Evolutionary conservation across 2,797 vertebrate species (phyloP).

Genomic region (Tolypeutes matacus): DNA sequence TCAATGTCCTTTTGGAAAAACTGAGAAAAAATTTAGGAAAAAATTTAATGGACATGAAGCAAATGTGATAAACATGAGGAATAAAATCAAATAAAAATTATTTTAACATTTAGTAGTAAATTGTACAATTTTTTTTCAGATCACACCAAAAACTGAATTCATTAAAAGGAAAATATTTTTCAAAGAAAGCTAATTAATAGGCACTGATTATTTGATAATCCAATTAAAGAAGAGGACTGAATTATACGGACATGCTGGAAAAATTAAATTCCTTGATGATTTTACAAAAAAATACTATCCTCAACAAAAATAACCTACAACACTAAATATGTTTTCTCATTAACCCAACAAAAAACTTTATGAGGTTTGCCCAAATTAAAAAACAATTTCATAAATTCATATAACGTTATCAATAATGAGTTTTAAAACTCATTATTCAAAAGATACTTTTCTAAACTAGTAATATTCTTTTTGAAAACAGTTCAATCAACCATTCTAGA

Average conservation of each 20-base stretch:
- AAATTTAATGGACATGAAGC: neutral
- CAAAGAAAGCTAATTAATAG: conserved; percentile 28
- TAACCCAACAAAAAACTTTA: neutral
- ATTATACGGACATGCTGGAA: neutral
- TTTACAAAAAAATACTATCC: conserved; percentile 11
- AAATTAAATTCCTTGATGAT: conserved; percentile 39
- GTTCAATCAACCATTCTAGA: neutral
- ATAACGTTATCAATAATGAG: neutral
- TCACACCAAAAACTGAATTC: conserved; percentile 32
- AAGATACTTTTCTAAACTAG: neutral
- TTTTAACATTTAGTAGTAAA: conserved; percentile 51
- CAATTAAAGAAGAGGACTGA: neutral
- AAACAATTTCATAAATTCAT: conserved; percentile 42
- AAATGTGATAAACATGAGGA: conserved; percentile 43
- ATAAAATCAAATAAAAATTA: conserved; percentile 29
- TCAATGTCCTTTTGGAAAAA: neutral
- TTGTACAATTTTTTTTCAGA: conserved; percentile 17
- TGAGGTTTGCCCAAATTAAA: neutral
- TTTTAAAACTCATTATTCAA: neutral
- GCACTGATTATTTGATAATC: neutral
- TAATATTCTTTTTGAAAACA: neutral
- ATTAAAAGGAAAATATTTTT: neutral
- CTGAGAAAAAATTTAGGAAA: neutral
- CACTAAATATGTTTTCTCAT: neutral
- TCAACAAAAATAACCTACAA: neutral